Evolutionary conservation across 1,140 invertebrate genomes (phyloP).

Genomic region (Heliconius melpomene): DNA sequence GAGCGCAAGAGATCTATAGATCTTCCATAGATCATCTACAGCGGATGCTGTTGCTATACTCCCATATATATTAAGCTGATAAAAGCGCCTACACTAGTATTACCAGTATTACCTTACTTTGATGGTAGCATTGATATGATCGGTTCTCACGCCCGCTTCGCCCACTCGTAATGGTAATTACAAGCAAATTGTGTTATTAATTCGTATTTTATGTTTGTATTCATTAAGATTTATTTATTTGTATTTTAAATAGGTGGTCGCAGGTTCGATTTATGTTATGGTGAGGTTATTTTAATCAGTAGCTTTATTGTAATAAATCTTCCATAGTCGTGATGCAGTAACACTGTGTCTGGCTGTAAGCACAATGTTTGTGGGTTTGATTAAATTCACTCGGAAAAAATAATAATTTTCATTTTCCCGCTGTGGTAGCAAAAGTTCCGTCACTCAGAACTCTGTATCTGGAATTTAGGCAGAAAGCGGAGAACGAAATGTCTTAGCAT

Average conservation of each 20-base stretch:
- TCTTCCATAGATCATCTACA: background rate
- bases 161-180: slow-evolving; percentile 8
- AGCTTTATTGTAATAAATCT: too few species aligned
- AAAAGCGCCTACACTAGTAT: background rate
- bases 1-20: background rate
- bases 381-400: too few species aligned
- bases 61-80: background rate
- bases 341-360: too few species aligned
- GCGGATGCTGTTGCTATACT: background rate
- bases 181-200: background rate
- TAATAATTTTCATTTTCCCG: too few species aligned
- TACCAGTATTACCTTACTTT: background rate
- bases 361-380: too few species aligned
- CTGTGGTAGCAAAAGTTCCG: too few species aligned
- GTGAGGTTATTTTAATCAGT: background rate
- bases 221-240: background rate
- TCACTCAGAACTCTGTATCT: too few species aligned
- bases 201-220: background rate
- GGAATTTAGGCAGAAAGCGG: too few species aligned
- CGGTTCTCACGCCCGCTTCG: slow-evolving; percentile 9
- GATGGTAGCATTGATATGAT: background rate
- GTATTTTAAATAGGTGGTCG: background rate
- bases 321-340: too few species aligned
- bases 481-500: too few species aligned
- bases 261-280: background rate